Base-by-base conservation (phyloP, 1,140 invertebrate genomes). In the Drosophila quadrilineata region DNA sequence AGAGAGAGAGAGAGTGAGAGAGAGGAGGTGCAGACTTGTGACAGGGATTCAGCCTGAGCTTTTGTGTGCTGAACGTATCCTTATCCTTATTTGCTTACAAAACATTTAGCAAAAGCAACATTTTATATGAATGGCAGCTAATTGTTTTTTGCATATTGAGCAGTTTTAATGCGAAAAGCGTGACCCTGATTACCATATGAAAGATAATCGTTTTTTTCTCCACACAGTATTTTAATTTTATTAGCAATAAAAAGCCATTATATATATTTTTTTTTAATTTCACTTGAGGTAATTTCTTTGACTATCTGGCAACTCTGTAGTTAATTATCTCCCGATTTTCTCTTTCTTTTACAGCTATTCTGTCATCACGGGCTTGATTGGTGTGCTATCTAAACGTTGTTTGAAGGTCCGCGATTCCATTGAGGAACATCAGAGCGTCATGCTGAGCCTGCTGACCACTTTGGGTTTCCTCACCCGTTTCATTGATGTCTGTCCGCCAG, bases 371-470 rank as follows among this genome's bases (percentile, higher is more conserved):
- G 89, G 89, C 10, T 45, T 90, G 3, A 82, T 90, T 19, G 89
- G 87, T 16, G 70, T 84, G 33, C 71, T 90, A 1, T 85, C 88
- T 8, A 74, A 74, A 9, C 82, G 84, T 31, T 89, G 85, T 54
- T 71, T 84, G 45, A 89, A 89, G 65, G 77, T 90, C 21, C 88
- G 84, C 10, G 89, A 89, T 60, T 75, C 86, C 31, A 77, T 90
- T 43, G 88, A 89, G 19, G 57, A 73, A 43, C 86, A 90, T 40
- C 75, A 89, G 41, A 77, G 84, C 62, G 75, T 89, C n/a, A 77
- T 90, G 56, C 58, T 90, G 19, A 75, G 86, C 9, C 66, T 89
- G 45, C 29, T 90, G 69, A 88, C 88, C 38, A 85, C 86, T 36
- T 41, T 90, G 45, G 89, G 89, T 43, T 87, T 90, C 62, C 63